Percentiles rank a stretch among this genome's conserved stretches.
These are phyloP conservation scores for Drosophila pallidifrons DNA, from an alignment of 1,140 invertebrate species.

Conservation along the genomic window DNA sequence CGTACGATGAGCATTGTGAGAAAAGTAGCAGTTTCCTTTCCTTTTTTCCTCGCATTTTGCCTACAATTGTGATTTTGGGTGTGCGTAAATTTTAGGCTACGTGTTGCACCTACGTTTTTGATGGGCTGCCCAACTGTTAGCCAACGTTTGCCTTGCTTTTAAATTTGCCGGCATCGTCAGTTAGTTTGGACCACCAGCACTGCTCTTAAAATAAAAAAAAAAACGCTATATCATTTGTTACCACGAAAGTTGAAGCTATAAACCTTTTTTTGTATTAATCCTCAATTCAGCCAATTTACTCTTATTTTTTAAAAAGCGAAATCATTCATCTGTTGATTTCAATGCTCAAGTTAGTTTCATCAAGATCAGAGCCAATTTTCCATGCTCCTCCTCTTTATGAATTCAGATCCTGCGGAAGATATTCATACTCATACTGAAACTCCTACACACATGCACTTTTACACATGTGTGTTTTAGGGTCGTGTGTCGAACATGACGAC, in stretches of 20 bases:
- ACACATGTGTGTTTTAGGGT: constrained; percentile 10
- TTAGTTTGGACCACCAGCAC: constrained; percentile 57
- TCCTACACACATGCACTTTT: constrained; percentile 23
- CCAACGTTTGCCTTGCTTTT: constrained; percentile 59
- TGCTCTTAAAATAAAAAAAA: neutral
- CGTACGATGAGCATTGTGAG: constrained; percentile 70
- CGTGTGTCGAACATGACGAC: neutral
- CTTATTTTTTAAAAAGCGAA: neutral
- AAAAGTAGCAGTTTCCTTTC: constrained; percentile 75
- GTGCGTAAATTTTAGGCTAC: constrained; percentile 42
- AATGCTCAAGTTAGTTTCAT: neutral
- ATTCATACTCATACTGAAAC: constrained; percentile 4
- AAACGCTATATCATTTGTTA: neutral
- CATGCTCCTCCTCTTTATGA: constrained; percentile 41
- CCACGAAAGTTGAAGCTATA: neutral
- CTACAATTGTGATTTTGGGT: constrained; percentile 59
- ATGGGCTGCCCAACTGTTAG: constrained; percentile 50
- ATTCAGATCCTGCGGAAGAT: neutral
- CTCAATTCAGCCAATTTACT: neutral
- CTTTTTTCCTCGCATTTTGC: constrained; percentile 20
- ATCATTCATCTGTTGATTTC: neutral
- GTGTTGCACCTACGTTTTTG: constrained; percentile 57
- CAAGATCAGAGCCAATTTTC: constrained; percentile 34
- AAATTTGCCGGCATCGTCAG: constrained; percentile 70
- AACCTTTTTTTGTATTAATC: constrained; percentile 1